Base-by-base conservation (phyloP, 2,797 vertebrate genomes). In the Melanotaenia nigrans region DNA sequence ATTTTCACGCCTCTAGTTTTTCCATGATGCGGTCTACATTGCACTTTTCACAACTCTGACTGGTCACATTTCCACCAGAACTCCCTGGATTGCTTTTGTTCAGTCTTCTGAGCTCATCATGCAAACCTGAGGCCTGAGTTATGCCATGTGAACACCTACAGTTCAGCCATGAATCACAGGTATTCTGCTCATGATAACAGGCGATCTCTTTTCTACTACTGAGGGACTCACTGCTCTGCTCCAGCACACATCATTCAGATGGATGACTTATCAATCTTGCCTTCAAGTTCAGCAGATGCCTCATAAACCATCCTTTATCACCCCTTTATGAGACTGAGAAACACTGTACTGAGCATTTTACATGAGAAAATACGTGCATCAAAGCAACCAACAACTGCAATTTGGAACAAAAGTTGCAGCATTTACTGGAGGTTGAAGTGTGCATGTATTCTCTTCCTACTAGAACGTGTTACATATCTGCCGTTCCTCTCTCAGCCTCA, bases 401-500 rank as follows among this genome's bases (percentile, higher is more conserved):
- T 20, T 3, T 22, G 6, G 10, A 40, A 4, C 5, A 11, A 36
- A 20, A 65, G 51, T 49, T 28, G 25, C 9, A 64, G 1, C 5
- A 20, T 33, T 70, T 36, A 38, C 16, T 60, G 1, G 9, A 18
- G 12, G 64, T 66, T 51, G 14, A 25, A 51, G 14, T 61, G 24
- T 25, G 14, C 5, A 49, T 42, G 0, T 3, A 24, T 55, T 65
- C 0, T 54, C 45, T 33, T 64, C 9, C 30, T 18, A 47, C 18
- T 56, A 47, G n/a, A 20, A 24, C 45, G 45, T 32, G 58, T 65
- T 57, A 28, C 0, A 1, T 68, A 28, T 45, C 16, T 47, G 45
- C 35, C 7, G 22, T 30, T 3, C 42, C 35, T 22, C 63, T 40
- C 70, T 28, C 38, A 75, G 62, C 51, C 71, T 66, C 77, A 70